Base-by-base conservation (phyloP, 2,797 vertebrate species). In the Ficedula albicollis region DNA sequence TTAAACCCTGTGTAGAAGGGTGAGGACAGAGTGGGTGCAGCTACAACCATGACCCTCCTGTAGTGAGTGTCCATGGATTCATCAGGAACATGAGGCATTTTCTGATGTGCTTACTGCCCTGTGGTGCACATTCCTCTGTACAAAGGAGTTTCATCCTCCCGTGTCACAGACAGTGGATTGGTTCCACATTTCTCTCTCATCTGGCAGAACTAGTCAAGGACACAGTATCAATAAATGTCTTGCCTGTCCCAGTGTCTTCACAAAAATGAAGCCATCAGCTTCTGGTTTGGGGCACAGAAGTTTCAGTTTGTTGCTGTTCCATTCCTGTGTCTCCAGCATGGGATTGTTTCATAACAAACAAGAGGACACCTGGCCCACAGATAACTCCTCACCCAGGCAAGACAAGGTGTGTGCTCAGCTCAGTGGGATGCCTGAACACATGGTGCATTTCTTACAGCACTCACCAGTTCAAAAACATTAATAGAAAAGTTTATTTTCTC, bases 401-500 rank as follows among this genome's bases (percentile, higher is more conserved):
- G 2, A 15, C 1, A 1, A 34, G 49, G 13, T 3, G 15, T 4
- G 55, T 22, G 8, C 74, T 32, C 9, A 0, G 3, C 26, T 76
- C 51, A 19, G 34, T 3, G 59, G 30, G 46, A 17, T 11, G 18
- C 69, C 58, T 2, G 0, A 11, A 48, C 29, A 11, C 0, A 6
- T 3, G 0, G 23, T 17, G 17, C 15, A 1, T 44, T 79, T 36
- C 69, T 75, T 19, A 90, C n/a, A 83, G 51, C 66, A 49, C 32
- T 69, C 81, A 74, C 20, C 58, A 13, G 26, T 19, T 90, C 41
- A 70, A 64, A 82, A 84, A 7, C 3, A 69, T 3, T 4, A 56
- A 90, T 10, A 66, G 12, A 67, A 44, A 82, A 44, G 21, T 95
- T 95, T 96, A 93, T 93, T 96, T 93, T 36, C 77, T 79, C 67